Evolutionary conservation across 2,888 invertebrate species (phyloP).

Genomic region (Encarsia formosa): DNA sequence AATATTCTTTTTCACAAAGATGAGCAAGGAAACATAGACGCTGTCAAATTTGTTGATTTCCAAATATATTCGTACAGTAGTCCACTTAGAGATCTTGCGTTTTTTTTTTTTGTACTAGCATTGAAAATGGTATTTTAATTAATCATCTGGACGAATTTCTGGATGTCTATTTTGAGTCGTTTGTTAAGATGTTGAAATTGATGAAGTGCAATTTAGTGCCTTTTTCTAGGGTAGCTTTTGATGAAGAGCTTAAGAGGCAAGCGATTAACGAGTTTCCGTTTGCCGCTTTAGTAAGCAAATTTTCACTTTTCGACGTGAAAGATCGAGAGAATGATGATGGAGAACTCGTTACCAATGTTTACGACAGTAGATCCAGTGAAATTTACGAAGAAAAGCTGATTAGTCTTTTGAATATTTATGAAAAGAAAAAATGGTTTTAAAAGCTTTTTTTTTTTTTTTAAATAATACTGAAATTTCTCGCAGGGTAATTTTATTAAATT

Average conservation of each 20-base stretch:
- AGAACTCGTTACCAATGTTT: not conserved
- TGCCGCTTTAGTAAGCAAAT: constrained; percentile 17
- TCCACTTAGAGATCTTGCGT: constrained; percentile 56
- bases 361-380: not conserved
- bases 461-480: too few relatives aligned
- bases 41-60: constrained; percentile 59
- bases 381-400: not conserved
- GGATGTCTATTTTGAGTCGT: constrained; percentile 53
- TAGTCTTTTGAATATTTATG: not conserved
- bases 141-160: constrained; percentile 54
- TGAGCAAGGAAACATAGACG: constrained; percentile 42
- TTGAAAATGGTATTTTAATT: constrained; percentile 49
- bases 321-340: not conserved
- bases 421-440: too few relatives aligned
- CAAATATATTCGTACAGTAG: constrained; percentile 56
- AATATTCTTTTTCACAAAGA: constrained; percentile 58
- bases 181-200: constrained; percentile 49
- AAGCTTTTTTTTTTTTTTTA: too few relatives aligned
- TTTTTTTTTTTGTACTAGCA: constrained; percentile 57
- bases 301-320: not conserved
- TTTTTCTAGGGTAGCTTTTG: constrained; percentile 34
- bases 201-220: constrained; percentile 45
- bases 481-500: too few relatives aligned
- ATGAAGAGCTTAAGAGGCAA: constrained; percentile 30
- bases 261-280: constrained; percentile 36